Percentiles rank a stretch among this genome's conserved stretches.
These are phyloP conservation scores for Lichenostomus cassidix DNA, from an alignment of 2,113 vertebrate genomes.

Conservation along the genomic window DNA sequence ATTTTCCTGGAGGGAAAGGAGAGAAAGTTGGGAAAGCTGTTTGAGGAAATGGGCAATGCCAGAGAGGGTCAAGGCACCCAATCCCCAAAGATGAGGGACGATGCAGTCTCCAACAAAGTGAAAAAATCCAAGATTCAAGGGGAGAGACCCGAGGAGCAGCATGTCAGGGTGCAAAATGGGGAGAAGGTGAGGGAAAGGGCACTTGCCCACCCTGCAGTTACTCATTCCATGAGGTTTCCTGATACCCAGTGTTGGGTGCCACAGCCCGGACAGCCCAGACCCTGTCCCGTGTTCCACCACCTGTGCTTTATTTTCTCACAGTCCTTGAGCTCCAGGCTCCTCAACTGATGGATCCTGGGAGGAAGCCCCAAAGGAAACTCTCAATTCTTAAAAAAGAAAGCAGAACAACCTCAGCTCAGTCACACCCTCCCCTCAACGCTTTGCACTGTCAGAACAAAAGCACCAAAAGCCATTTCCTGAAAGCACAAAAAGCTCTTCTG, in stretches of 20 bases:
- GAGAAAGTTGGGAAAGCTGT: background rate
- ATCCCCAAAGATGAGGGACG: background rate
- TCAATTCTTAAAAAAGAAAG: background rate
- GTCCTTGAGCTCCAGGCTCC: fast-evolving
- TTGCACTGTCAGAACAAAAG: background rate
- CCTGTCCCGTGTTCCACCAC: fast-evolving
- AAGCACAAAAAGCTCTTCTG: background rate
- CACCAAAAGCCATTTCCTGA: background rate
- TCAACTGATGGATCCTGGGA: fast-evolving
- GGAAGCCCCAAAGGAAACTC: background rate
- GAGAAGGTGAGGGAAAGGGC: background rate
- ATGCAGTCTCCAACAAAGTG: background rate
- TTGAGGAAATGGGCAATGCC: background rate
- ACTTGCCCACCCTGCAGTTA: background rate
- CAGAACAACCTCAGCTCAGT: background rate
- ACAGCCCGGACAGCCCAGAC: background rate
- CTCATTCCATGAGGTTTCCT: fast-evolving
- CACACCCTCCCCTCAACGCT: background rate
- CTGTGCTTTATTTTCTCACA: background rate
- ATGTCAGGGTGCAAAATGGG: fast-evolving
- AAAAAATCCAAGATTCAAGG: background rate
- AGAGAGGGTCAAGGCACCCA: background rate
- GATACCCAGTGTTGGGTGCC: background rate
- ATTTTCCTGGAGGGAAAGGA: background rate
- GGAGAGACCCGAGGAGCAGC: background rate